These are phyloP conservation scores for Oryctolagus cuniculus DNA, from an alignment of 2,113 vertebrate species.

Conservation along the genomic window mOryCun1.1 NC_091440.1:111722001-111722500, in stretches of 20 bases:
- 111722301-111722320: neutral
- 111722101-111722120: neutral
- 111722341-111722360: neutral
- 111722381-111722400: too few relatives aligned
- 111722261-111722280: slow-evolving; percentile 1
- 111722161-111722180: too few relatives aligned
- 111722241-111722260: neutral
- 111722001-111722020: neutral
- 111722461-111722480: neutral
- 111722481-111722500: neutral
- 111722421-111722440: too few relatives aligned
- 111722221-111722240: slow-evolving; percentile 24
- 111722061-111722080: neutral
- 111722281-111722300: neutral
- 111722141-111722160: neutral
- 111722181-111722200: neutral
- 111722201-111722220: slow-evolving; percentile 39
- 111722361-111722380: neutral
- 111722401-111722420: too few relatives aligned
- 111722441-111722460: too few relatives aligned
- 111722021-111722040: neutral
- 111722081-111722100: neutral
- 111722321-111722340: neutral
- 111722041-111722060: neutral
- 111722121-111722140: neutral